These are phyloP conservation scores for Trichogramma dendrolimi DNA, from an alignment of 2,888 invertebrate species.

Conservation along the genomic window DNA sequence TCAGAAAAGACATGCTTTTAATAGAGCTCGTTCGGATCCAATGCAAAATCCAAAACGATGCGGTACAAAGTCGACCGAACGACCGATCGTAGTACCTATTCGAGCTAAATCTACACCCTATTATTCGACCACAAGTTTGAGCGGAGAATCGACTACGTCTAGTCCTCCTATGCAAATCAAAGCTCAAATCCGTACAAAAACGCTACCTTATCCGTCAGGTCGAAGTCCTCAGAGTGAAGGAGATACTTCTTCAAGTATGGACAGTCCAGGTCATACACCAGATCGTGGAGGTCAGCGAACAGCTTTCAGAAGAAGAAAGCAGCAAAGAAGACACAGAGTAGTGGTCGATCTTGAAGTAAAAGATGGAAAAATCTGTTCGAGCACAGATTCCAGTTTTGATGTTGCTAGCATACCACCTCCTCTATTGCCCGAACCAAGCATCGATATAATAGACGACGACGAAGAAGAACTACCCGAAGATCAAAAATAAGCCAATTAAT, in stretches of 20 bases:
- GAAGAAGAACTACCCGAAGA: slow-evolving; percentile 37
- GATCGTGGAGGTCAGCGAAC: slow-evolving; percentile 43
- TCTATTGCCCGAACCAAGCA: slow-evolving; percentile 62
- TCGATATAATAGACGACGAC: slow-evolving; percentile 59
- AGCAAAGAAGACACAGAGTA: slow-evolving; percentile 49
- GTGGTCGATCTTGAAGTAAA: slow-evolving; percentile 50
- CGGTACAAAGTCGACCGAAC: slow-evolving; percentile 55
- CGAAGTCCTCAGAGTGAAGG: slow-evolving; percentile 50
- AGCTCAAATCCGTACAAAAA: slow-evolving; percentile 49
- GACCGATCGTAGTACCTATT: slow-evolving; percentile 55
- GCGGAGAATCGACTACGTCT: slow-evolving; percentile 58
- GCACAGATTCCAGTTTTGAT: slow-evolving; percentile 71
- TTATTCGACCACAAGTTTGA: slow-evolving; percentile 59
- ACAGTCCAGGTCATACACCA: slow-evolving; percentile 50
- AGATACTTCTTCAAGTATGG: slow-evolving; percentile 51
- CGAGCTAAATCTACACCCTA: slow-evolving; percentile 47
- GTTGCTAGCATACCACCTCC: slow-evolving; percentile 75
- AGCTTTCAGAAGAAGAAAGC: slow-evolving; percentile 47
- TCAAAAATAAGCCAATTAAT: neutral
- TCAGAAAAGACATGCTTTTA: slow-evolving; percentile 29
- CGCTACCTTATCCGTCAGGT: slow-evolving; percentile 45
- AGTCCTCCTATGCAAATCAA: slow-evolving; percentile 49
- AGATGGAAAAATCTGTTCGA: slow-evolving; percentile 50
- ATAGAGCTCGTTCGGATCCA: slow-evolving; percentile 41
- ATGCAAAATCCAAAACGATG: slow-evolving; percentile 36